phyloP scores from a whole-genome alignment of 2,113 vertebrate species.

The Scomber scombrus region DNA sequence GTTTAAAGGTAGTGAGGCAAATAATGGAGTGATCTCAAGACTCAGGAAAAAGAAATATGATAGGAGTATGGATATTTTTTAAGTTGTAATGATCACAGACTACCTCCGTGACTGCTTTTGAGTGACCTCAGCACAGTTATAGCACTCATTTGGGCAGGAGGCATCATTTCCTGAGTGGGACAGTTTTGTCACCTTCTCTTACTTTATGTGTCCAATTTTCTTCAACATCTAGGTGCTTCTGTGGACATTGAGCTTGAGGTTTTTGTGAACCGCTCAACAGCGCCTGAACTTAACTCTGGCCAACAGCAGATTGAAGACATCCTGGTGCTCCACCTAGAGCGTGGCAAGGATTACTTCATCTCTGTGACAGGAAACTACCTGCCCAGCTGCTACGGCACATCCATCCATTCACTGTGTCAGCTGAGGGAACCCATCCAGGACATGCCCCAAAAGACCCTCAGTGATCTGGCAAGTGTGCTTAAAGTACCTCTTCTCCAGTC shows the following conservation, averaged over 20 bases:
- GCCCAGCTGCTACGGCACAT: conserved; percentile 94
- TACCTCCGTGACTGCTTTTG: neutral
- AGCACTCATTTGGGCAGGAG: neutral
- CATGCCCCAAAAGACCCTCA: conserved; percentile 85
- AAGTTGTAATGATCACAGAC: too few species aligned
- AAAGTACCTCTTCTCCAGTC: conserved; percentile 12
- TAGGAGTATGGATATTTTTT: too few species aligned
- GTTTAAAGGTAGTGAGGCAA: too few species aligned
- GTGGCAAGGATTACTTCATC: conserved; percentile 97
- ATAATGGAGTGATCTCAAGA: neutral
- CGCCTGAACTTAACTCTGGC: conserved; percentile 90
- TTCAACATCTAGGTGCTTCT: conserved; percentile 84
- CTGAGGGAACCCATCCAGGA: conserved; percentile 93
- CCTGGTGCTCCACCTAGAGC: conserved; percentile 92
- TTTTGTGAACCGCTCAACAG: conserved; percentile 94
- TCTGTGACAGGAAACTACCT: conserved; percentile 93
- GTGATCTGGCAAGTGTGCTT: conserved; percentile 86
- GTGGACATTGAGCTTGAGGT: conserved; percentile 92
- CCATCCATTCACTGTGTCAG: conserved; percentile 88
- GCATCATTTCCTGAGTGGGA: neutral
- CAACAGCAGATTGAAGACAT: conserved; percentile 94
- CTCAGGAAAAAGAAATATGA: too few species aligned
- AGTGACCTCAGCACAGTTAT: neutral
- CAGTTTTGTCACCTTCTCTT: neutral
- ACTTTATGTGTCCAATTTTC: conserved; percentile 3